Evolutionary conservation across 2,797 vertebrate genomes (phyloP).

Genomic region (Lepilemur ruficaudatus): DNA sequence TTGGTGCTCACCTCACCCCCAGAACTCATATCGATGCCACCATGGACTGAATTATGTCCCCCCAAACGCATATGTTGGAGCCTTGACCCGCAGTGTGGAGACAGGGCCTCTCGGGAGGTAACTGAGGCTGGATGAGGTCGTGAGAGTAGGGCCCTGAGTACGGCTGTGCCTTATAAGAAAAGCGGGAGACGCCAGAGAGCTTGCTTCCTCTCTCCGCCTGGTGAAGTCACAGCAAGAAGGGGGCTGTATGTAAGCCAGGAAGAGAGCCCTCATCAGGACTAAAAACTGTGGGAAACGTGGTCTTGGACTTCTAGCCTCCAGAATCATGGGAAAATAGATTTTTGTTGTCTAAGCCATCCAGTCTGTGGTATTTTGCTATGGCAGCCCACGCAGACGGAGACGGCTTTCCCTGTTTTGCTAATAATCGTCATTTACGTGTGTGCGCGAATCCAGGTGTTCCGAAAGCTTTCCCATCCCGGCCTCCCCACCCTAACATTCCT

Average conservation of each 20-base stretch:
- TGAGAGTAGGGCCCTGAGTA: neutral
- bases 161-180: too few species aligned
- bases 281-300: neutral
- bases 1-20: neutral
- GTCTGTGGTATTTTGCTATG: neutral
- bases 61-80: too few species aligned
- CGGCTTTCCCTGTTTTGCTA: neutral
- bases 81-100: too few species aligned
- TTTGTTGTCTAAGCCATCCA: neutral
- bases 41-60: too few species aligned
- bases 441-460: too few species aligned
- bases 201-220: neutral
- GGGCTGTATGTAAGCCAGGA: neutral
- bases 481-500: neutral
- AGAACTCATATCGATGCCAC: neutral
- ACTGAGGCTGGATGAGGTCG: too few species aligned
- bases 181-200: neutral
- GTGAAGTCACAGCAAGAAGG: neutral
- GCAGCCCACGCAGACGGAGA: neutral
- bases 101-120: too few species aligned
- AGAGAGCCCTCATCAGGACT: neutral
- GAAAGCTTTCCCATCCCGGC: neutral
- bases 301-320: neutral
- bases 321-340: neutral
- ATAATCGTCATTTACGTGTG: too few species aligned